Evolutionary conservation across 2,888 invertebrate species (phyloP).

Genomic region (Minunthozetes semirufus): DNA sequence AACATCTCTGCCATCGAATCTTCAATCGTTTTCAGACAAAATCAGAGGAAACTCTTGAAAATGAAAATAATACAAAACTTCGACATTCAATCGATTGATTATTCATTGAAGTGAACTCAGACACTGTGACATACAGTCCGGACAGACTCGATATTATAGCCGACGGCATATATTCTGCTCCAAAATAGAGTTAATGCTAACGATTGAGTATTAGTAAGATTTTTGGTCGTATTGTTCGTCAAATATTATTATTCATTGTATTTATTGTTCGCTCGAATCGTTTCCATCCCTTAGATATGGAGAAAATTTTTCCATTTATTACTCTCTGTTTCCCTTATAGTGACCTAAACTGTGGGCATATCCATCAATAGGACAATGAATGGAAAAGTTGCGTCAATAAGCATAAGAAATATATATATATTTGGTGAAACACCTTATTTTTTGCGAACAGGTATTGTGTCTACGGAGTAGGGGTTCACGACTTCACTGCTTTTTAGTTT

Average conservation of each 20-base stretch:
- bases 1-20: neutral
- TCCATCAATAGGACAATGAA: constrained; percentile 7
- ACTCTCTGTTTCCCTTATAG: constrained; percentile 9
- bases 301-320: constrained; percentile 9
- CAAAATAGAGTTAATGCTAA: neutral
- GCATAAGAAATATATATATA: constrained; percentile 17
- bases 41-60: neutral
- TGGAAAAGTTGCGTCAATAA: constrained; percentile 19
- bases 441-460: neutral
- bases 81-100: too few species aligned
- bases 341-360: constrained; percentile 27
- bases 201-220: neutral
- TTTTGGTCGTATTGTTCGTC: neutral
- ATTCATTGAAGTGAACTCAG: too few species aligned
- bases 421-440: constrained; percentile 10
- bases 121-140: too few species aligned
- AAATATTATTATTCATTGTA: too few species aligned
- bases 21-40: neutral
- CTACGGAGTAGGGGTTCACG: neutral
- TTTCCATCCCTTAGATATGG: neutral
- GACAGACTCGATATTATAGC: neutral
- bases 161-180: neutral
- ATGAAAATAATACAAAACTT: neutral
- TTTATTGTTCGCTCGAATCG: neutral
- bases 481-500: neutral